Conservation (phyloP, 2,113 vertebrate genomes). For the Microtus oregoni region DNA sequence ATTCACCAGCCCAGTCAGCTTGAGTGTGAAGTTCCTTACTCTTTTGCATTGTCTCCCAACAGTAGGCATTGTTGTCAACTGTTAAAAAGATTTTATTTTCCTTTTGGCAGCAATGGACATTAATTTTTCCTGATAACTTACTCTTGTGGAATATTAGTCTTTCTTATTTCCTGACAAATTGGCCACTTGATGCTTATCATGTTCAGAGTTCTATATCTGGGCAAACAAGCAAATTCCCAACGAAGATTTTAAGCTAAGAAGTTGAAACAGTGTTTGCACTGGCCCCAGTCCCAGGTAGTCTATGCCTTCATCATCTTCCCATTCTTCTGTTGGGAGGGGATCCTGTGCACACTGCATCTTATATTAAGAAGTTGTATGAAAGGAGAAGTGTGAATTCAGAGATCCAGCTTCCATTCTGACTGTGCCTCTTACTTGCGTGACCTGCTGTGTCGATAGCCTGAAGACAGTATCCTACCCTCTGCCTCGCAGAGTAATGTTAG, state of each 20-base stretch:
- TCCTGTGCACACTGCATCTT: not conserved
- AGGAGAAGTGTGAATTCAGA: not conserved
- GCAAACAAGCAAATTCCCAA: not conserved
- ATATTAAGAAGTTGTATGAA: not conserved
- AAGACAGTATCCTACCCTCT: not conserved
- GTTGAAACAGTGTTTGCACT: no score
- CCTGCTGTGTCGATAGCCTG: no score
- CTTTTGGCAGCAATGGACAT: constrained; percentile 58
- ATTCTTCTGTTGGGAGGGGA: not conserved
- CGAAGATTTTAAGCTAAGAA: not conserved
- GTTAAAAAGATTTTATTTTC: constrained; percentile 22
- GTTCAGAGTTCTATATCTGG: not conserved
- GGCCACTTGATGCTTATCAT: constrained; percentile 38
- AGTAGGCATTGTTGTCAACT: constrained; percentile 39
- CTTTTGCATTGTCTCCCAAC: not conserved
- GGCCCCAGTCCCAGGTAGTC: not conserved
- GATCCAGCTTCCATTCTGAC: not conserved
- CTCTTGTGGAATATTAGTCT: constrained; percentile 67
- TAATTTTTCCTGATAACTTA: constrained; percentile 61
- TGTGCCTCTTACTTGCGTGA: not conserved
- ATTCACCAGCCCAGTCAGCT: constrained; percentile 29
- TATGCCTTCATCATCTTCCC: not conserved
- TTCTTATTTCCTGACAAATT: constrained; percentile 54
- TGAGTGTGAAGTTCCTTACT: constrained; percentile 35
- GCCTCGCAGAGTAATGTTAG: not conserved